Evolutionary conservation across 2,797 vertebrate genomes (phyloP).

Genomic region (Sebastiscus tertius): DNA sequence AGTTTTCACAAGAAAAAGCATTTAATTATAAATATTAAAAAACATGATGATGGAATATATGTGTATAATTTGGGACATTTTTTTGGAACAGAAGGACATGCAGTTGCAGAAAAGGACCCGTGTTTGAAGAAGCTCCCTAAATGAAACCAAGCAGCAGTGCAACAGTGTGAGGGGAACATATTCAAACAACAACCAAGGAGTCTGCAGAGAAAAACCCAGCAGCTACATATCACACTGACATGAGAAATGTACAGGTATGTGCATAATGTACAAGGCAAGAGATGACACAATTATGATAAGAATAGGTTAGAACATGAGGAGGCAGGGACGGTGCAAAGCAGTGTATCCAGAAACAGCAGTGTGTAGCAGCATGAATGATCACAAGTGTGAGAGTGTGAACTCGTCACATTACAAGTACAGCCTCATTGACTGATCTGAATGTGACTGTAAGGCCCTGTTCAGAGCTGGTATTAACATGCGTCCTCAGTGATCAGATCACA

Average conservation of each 20-base stretch:
- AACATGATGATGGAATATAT: background rate
- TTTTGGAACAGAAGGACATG: background rate
- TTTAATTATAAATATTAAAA: background rate
- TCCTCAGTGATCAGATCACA: background rate
- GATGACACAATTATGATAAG: constrained; percentile 8
- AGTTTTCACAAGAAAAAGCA: background rate
- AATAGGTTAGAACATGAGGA: background rate
- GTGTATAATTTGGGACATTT: background rate
- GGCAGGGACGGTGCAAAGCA: constrained; percentile 5
- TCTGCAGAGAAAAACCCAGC: background rate
- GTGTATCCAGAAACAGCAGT: constrained; percentile 9
- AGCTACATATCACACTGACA: background rate
- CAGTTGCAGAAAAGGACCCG: background rate
- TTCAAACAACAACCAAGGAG: background rate
- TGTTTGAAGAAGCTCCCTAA: background rate
- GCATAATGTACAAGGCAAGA: background rate
- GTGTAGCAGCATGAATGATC: constrained; percentile 18
- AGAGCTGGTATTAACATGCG: too few species aligned
- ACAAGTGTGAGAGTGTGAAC: constrained; percentile 43
- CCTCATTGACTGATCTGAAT: constrained; percentile 8
- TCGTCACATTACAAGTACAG: constrained; percentile 33
- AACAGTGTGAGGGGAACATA: background rate
- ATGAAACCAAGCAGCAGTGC: background rate
- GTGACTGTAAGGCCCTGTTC: background rate
- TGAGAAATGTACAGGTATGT: too few species aligned